These are phyloP conservation scores for Dasypogon diadema DNA, from an alignment of 2,888 invertebrate species.

Conservation along the genomic window DNA sequence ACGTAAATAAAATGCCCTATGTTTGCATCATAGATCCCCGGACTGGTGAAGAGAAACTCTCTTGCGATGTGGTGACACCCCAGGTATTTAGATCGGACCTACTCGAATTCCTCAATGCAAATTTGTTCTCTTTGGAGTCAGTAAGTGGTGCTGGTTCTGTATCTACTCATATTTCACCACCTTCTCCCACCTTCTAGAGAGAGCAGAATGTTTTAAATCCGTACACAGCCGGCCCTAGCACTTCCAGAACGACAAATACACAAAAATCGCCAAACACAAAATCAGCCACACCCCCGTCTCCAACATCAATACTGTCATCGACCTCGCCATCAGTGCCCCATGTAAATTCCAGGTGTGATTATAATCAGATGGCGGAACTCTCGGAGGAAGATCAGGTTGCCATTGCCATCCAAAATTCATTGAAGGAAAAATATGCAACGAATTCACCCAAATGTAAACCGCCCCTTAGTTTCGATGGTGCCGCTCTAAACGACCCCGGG, in stretches of 20 bases:
- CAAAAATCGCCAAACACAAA: constrained; percentile 2
- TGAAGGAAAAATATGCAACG: constrained; percentile 60
- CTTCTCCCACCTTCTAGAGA: too few species aligned
- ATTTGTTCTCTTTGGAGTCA: constrained; percentile 29
- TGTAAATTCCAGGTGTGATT: background rate
- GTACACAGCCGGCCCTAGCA: background rate
- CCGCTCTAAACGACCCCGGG: constrained; percentile 33
- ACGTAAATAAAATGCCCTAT: constrained; percentile 74
- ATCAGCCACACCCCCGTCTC: background rate
- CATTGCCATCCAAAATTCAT: constrained; percentile 67
- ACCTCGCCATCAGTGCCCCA: background rate
- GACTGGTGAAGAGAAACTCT: constrained; percentile 74
- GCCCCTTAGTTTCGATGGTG: constrained; percentile 14
- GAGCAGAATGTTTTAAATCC: background rate
- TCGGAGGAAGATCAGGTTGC: constrained; percentile 67
- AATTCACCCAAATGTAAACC: background rate
- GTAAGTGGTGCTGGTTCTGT: too few species aligned
- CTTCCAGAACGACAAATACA: constrained; percentile 3
- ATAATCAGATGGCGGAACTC: constrained; percentile 59
- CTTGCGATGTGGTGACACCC: constrained; percentile 61
- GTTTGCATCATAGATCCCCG: constrained; percentile 77
- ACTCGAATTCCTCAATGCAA: constrained; percentile 48
- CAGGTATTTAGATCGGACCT: constrained; percentile 60
- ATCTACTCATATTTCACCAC: too few species aligned
- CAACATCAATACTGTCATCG: background rate